These are phyloP conservation scores for Enteromius afrohamiltoni DNA, from an alignment of 2,797 vertebrate species.

Conservation along the genomic window DNA sequence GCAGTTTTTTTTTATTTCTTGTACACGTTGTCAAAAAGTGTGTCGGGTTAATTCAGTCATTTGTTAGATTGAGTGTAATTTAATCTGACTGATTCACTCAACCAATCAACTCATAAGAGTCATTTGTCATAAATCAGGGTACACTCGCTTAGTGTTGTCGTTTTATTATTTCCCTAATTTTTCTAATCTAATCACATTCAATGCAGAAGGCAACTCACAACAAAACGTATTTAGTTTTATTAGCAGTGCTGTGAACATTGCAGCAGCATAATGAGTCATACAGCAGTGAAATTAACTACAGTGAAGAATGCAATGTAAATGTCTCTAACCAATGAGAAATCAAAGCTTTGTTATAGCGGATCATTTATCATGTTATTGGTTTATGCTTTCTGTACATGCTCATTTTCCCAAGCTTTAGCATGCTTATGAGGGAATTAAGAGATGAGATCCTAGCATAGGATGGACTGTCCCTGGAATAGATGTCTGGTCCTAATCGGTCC, in stretches of 20 bases:
- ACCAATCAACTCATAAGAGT: background rate
- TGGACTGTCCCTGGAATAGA: conserved; percentile 9
- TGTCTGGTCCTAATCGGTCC: conserved; percentile 24
- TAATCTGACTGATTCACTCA: background rate
- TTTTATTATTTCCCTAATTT: background rate
- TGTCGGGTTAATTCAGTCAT: background rate
- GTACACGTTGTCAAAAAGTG: background rate
- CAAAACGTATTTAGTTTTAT: background rate
- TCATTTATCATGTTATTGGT: background rate
- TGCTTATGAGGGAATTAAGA: background rate
- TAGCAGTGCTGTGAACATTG: too few species aligned
- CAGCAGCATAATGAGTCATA: background rate
- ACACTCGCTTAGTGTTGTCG: background rate
- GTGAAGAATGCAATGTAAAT: background rate
- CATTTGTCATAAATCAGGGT: background rate
- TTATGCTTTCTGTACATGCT: background rate
- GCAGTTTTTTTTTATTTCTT: background rate
- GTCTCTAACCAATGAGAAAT: background rate
- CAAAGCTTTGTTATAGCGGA: background rate
- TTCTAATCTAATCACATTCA: background rate
- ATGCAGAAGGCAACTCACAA: background rate
- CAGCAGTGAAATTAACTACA: background rate
- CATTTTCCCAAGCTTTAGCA: background rate
- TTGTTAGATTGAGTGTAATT: background rate
- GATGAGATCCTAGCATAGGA: background rate